Conservation (phyloP, 2,797 vertebrate species). For the Paramormyrops hopkinsi region DNA sequence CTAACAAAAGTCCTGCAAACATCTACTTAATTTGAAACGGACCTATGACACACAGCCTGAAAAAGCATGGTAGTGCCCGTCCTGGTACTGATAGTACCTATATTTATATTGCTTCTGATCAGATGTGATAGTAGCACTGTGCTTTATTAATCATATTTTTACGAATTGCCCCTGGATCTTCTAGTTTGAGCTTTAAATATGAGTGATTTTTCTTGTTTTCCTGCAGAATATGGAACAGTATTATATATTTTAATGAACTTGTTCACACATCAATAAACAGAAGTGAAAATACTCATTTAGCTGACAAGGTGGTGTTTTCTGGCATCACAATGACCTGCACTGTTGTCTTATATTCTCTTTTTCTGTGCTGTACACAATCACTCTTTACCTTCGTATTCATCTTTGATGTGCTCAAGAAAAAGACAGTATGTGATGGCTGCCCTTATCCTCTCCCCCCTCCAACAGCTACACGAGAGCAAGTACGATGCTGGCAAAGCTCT, state of each 20-base stretch:
- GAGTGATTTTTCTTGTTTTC: neutral
- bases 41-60: neutral
- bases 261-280: neutral
- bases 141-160: neutral
- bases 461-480: constrained; percentile 90
- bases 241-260: neutral
- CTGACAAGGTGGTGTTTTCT: neutral
- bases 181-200: neutral
- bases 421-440: neutral
- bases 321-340: neutral
- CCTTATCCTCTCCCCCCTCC: constrained; percentile 27
- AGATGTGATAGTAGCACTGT: neutral
- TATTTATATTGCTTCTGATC: neutral
- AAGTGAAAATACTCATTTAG: neutral
- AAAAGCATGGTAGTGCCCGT: neutral
- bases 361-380: neutral
- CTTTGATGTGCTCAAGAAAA: neutral
- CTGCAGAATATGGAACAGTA: neutral
- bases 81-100: neutral
- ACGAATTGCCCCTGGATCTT: neutral
- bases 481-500: constrained; percentile 96
- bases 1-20: neutral
- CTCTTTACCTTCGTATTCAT: neutral
- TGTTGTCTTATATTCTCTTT: neutral
- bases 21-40: neutral